Percentiles rank a stretch among this genome's conserved stretches.
Conservation (phyloP, 2,113 vertebrate species). For the Telmatochromis sp. region DNA sequence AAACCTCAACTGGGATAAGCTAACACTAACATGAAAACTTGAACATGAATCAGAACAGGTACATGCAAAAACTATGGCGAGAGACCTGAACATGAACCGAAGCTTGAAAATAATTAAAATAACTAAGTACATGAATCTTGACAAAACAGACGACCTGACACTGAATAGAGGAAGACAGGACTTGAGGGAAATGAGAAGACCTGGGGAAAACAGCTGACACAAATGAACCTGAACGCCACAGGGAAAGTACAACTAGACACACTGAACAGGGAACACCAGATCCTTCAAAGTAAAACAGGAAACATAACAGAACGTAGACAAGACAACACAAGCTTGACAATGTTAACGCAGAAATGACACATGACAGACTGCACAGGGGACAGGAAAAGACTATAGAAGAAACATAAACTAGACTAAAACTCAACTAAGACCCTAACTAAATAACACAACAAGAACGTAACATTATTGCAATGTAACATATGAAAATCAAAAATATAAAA, state of each 20-base stretch:
- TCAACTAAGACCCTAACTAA: neutral
- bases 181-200: neutral
- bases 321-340: neutral
- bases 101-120: neutral
- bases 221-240: neutral
- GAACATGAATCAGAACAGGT: neutral
- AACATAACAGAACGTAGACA: neutral
- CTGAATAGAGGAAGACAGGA: neutral
- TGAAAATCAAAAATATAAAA: neutral
- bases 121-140: neutral
- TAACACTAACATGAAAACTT: neutral
- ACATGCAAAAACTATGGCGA: neutral
- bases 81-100: neutral
- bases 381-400: neutral
- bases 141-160: neutral
- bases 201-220: neutral
- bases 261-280: neutral
- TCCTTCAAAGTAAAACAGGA: neutral
- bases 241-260: neutral
- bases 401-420: neutral
- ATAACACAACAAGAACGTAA: neutral
- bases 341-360: neutral
- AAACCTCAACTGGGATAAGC: neutral
- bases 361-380: neutral
- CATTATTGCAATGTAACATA: neutral